phyloP scores from a whole-genome alignment of 1,140 invertebrate species.

The Parasteatoda tepidariorum region DNA sequence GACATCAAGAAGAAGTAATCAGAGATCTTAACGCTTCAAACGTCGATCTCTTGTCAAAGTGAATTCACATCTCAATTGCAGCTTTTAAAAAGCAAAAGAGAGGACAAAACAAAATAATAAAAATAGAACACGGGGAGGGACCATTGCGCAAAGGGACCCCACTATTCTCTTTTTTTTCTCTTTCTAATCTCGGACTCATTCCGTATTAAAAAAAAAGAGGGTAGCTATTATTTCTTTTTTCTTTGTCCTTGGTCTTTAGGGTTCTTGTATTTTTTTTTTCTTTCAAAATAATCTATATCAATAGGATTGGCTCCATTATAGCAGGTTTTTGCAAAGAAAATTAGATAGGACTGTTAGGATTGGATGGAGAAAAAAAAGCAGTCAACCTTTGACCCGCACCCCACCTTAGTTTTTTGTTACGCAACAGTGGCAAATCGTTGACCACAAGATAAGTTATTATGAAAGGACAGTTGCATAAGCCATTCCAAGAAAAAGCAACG shows the following conservation, averaged over 20 bases:
- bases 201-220: not conserved
- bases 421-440: not conserved
- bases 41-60: not conserved
- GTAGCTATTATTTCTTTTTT: not conserved
- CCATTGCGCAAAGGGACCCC: not conserved
- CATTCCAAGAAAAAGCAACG: not conserved
- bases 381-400: not conserved
- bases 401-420: not conserved
- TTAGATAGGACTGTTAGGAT: not conserved
- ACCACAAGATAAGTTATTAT: not conserved
- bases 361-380: not conserved
- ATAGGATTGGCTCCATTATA: not conserved
- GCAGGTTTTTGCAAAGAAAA: not conserved
- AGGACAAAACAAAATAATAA: not conserved
- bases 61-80: slow-evolving; percentile 2
- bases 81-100: not conserved
- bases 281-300: not conserved
- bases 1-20: not conserved
- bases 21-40: slow-evolving; percentile 6
- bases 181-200: no score
- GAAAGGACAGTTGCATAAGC: not conserved
- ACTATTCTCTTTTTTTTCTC: no score
- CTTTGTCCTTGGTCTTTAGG: not conserved
- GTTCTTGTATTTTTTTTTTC: not conserved
- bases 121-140: not conserved